Evolutionary conservation across 2,888 invertebrate genomes (phyloP).

Genomic region (Drosophila emarginata): DNA sequence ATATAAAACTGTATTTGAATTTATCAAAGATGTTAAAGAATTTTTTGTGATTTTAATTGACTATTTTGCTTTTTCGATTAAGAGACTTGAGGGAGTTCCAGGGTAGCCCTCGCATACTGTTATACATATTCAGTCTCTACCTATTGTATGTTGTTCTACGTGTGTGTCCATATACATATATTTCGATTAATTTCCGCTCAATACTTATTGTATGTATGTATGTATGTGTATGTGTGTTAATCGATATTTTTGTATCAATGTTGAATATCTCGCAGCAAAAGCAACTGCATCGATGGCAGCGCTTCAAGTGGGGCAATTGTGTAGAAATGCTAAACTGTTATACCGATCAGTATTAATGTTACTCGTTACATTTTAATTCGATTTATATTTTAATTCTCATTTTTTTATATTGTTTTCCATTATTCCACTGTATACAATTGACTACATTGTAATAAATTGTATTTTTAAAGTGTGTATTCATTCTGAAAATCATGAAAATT

Average conservation of each 20-base stretch:
- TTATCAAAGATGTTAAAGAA: too few relatives aligned
- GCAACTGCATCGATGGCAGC: conserved; percentile 6
- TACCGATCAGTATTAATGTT: conserved; percentile 47
- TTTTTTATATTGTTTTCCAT: neutral
- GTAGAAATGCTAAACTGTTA: conserved; percentile 49
- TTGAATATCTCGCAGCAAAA: conserved; percentile 6
- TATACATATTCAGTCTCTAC: neutral
- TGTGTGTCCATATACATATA: neutral
- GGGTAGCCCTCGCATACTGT: neutral
- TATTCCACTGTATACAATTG: neutral
- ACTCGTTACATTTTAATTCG: too few relatives aligned
- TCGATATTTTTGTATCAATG: neutral
- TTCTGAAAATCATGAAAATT: neutral
- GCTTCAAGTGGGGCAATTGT: neutral
- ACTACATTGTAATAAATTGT: neutral
- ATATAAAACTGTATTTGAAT: too few relatives aligned
- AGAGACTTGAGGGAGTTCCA: neutral
- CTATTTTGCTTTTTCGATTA: too few relatives aligned
- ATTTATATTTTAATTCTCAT: neutral
- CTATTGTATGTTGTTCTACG: neutral
- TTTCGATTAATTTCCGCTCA: conserved; percentile 2
- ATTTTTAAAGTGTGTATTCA: neutral
- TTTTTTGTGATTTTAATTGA: too few relatives aligned
- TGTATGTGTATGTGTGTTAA: neutral
- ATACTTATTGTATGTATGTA: neutral